Conservation (phyloP, 2,113 vertebrate genomes). For the Nycticryphes semicollaris region DNA sequence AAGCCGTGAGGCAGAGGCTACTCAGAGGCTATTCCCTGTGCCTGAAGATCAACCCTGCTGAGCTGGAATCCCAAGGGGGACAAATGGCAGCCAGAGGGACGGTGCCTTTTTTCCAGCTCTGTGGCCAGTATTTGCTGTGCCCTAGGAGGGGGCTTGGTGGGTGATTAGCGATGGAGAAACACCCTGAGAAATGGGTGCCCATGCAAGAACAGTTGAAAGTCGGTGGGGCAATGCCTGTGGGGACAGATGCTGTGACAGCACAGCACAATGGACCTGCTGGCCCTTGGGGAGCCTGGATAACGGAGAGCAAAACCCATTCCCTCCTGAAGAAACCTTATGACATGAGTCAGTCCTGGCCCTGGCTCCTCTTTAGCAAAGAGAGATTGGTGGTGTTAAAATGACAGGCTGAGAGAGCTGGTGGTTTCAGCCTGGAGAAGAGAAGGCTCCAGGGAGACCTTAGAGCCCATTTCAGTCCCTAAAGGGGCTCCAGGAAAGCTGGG, state of each 20-base stretch:
- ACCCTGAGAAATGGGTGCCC: background rate
- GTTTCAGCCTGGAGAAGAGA: no score
- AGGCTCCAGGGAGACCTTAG: no score
- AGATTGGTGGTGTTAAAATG: background rate
- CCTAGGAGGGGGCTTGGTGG: background rate
- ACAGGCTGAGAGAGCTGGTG: no score
- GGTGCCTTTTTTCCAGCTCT: background rate
- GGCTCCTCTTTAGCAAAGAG: background rate
- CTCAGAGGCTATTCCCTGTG: background rate
- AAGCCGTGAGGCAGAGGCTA: no score
- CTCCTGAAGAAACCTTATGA: background rate
- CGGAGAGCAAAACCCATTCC: background rate
- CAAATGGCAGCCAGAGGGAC: background rate
- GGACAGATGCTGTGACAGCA: background rate
- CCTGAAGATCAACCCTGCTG: no score
- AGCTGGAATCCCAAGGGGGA: background rate
- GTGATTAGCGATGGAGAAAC: background rate
- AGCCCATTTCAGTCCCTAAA: no score
- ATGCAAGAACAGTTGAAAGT: background rate
- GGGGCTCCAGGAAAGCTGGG: no score
- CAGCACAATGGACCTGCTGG: background rate
- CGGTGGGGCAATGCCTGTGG: rapidly evolving
- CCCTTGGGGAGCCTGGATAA: no score
- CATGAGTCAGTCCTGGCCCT: background rate
- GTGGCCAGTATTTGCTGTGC: background rate